Evolutionary conservation across 2,797 vertebrate genomes (phyloP).

Genomic region (Nannoperca australis): DNA sequence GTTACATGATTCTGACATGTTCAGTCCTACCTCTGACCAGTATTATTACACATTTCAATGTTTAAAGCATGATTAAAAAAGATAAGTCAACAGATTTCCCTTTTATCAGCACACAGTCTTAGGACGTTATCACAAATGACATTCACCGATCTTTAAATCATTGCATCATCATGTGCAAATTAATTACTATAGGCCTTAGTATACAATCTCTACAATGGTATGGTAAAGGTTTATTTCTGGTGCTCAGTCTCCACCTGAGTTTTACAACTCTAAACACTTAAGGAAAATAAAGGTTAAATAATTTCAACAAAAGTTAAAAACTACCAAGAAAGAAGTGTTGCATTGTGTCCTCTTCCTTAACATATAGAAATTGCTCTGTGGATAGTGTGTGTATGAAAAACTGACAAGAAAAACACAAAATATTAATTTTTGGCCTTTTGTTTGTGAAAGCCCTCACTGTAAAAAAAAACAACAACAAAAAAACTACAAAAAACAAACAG

Average conservation of each 20-base stretch:
- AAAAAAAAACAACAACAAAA: slow-evolving; percentile 55
- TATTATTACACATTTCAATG: slow-evolving; percentile 40
- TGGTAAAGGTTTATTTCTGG: slow-evolving; percentile 59
- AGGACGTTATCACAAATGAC: slow-evolving; percentile 52
- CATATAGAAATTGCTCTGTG: slow-evolving; percentile 30
- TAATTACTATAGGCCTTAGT: slow-evolving; percentile 49
- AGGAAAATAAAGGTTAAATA: slow-evolving; percentile 42
- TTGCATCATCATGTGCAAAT: slow-evolving; percentile 59
- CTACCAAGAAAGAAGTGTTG: slow-evolving; percentile 35
- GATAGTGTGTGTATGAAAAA: slow-evolving; percentile 34
- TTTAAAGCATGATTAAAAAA: slow-evolving; percentile 43
- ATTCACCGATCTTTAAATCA: slow-evolving; percentile 61
- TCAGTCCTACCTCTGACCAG: slow-evolving; percentile 24
- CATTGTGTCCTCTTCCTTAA: slow-evolving; percentile 36
- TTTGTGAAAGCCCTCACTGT: slow-evolving; percentile 67
- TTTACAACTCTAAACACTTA: slow-evolving; percentile 47
- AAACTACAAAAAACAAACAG: slow-evolving; percentile 53
- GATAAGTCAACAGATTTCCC: slow-evolving; percentile 54
- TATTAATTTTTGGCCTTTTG: slow-evolving; percentile 70
- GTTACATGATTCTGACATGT: slow-evolving; percentile 47
- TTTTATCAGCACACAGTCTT: slow-evolving; percentile 60
- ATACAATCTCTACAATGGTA: slow-evolving; percentile 68
- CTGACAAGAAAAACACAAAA: slow-evolving; percentile 42
- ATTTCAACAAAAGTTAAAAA: slow-evolving; percentile 44
- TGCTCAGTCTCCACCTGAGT: slow-evolving; percentile 58